A percentile compares a stretch with the other conserved stretches of the same genome.
Evolutionary conservation across 1,140 invertebrate genomes (phyloP).

Genomic region (Papilio polytes): DNA sequence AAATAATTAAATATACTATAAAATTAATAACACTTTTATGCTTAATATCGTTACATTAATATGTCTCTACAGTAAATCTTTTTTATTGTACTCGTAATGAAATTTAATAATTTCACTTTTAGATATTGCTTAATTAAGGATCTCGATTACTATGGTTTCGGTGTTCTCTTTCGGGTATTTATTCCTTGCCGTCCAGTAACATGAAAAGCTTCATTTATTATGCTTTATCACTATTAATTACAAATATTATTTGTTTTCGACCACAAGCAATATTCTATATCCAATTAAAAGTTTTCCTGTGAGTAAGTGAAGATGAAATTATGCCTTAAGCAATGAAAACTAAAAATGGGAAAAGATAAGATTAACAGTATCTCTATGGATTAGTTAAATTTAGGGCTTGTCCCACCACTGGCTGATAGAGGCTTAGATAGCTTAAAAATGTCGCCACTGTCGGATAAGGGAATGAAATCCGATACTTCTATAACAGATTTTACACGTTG

Average conservation of each 20-base stretch:
- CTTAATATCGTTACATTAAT: no score
- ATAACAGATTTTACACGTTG: no score
- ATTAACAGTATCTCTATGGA: not conserved
- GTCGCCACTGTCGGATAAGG: no score
- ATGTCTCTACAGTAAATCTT: not conserved
- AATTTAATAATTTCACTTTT: not conserved
- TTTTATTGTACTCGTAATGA: not conserved
- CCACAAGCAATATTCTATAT: slow-evolving; percentile 42
- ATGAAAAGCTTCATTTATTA: slow-evolving; percentile 44
- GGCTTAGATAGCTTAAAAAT: no score
- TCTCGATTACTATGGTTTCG: slow-evolving; percentile 74
- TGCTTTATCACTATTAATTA: slow-evolving; percentile 45
- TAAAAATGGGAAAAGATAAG: not conserved
- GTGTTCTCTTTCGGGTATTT: slow-evolving; percentile 75
- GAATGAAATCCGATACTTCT: no score
- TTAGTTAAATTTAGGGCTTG: no score
- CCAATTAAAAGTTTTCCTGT: slow-evolving; percentile 49
- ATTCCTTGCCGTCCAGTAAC: slow-evolving; percentile 52
- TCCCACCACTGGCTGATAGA: no score
- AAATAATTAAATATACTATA: not conserved
- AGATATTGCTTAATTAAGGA: slow-evolving; percentile 64
- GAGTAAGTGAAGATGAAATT: slow-evolving; percentile 48
- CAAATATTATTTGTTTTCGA: slow-evolving; percentile 44
- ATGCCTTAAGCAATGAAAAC: slow-evolving; percentile 42
- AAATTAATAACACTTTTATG: not conserved